phyloP scores from a whole-genome alignment of 2,888 invertebrate genomes.

The Drosophila pseudotakahashii region DNA sequence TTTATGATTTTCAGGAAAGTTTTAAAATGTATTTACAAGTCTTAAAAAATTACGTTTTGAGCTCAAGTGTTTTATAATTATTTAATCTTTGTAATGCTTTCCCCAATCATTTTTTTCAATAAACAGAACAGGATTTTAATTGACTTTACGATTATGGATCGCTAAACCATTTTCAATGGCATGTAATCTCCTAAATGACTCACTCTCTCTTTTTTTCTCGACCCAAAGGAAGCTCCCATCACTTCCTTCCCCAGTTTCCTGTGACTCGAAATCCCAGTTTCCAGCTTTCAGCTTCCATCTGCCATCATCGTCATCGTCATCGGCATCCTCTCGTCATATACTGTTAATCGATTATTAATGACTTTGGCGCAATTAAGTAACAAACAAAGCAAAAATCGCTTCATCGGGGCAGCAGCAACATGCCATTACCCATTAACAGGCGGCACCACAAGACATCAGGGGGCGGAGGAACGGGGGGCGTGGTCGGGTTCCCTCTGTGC shows the following conservation, averaged over 20 bases:
- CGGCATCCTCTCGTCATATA: slow-evolving; percentile 50
- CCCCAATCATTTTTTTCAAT: no score
- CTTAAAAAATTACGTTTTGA: no score
- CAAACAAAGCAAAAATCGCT: slow-evolving; percentile 66
- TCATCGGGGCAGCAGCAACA: slow-evolving; percentile 52
- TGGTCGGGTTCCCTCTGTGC: not conserved
- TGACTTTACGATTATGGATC: not conserved
- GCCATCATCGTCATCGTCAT: slow-evolving; percentile 8
- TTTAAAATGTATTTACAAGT: no score
- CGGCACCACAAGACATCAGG: slow-evolving; percentile 4
- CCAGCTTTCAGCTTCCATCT: not conserved
- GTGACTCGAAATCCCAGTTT: slow-evolving; percentile 11
- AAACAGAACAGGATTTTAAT: slow-evolving; percentile 10
- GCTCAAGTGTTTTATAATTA: no score
- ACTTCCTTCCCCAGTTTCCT: slow-evolving; percentile 31
- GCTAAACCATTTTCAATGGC: not conserved
- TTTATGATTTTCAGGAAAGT: no score
- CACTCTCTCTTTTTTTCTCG: not conserved
- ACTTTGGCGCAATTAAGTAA: slow-evolving; percentile 75
- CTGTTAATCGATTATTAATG: slow-evolving; percentile 82
- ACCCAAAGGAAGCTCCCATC: slow-evolving; percentile 3
- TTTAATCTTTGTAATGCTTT: no score
- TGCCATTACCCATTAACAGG: slow-evolving; percentile 52
- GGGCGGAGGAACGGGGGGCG: slow-evolving; percentile 7
- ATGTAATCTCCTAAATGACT: slow-evolving; percentile 1